Percentiles rank a stretch among this genome's conserved stretches.
These are phyloP conservation scores for Nyleta sp. DNA, from an alignment of 2,888 invertebrate species.

Conservation along the genomic window DNA sequence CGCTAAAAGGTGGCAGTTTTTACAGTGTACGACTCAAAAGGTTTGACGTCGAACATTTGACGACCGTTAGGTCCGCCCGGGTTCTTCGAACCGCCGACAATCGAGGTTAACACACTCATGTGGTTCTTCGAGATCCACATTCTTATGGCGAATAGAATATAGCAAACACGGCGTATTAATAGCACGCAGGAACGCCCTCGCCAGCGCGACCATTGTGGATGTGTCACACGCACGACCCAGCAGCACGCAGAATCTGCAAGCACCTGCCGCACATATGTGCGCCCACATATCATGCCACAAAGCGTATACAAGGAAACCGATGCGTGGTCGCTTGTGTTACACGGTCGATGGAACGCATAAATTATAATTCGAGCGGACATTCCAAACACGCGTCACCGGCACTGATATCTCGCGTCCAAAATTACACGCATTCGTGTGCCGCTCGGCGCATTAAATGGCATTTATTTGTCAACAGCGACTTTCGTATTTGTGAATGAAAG, in stretches of 20 bases:
- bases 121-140: slow-evolving; percentile 19
- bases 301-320: too few species aligned
- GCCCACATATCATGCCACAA: background rate
- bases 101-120: slow-evolving; percentile 31
- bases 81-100: slow-evolving; percentile 24
- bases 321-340: background rate
- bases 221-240: slow-evolving; percentile 15
- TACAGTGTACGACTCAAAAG: too few species aligned
- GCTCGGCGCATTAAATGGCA: slow-evolving; percentile 6
- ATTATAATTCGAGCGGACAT: slow-evolving; percentile 27
- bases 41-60: too few species aligned
- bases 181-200: slow-evolving; percentile 25
- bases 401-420: slow-evolving; percentile 13
- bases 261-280: too few species aligned
- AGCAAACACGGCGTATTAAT: slow-evolving; percentile 30
- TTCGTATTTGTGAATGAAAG: too few species aligned
- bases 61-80: too few species aligned
- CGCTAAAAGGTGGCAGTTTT: too few species aligned
- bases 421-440: slow-evolving; percentile 15
- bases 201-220: slow-evolving; percentile 13
- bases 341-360: slow-evolving; percentile 31
- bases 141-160: slow-evolving; percentile 32
- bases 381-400: slow-evolving; percentile 19
- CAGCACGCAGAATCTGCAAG: too few species aligned
- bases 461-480: slow-evolving; percentile 24